A percentile compares a stretch with the other conserved stretches of the same genome.
Evolutionary conservation across 2,797 vertebrate genomes (phyloP).

Genomic region (Crenichthys baileyi): DNA sequence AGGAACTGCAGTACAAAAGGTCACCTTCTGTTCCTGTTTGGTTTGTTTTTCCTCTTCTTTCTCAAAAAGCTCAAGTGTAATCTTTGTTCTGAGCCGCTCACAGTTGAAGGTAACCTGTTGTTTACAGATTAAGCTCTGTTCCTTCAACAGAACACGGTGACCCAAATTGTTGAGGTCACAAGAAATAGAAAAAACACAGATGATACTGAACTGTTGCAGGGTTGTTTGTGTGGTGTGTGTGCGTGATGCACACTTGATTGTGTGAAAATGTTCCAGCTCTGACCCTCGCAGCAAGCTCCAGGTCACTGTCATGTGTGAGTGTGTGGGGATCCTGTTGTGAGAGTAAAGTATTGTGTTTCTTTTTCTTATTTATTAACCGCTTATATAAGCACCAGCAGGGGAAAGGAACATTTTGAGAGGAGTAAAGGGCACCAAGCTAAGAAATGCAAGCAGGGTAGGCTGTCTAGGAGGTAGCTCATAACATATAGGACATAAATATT

Average conservation of each 20-base stretch:
- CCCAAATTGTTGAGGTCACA: slow-evolving; percentile 64
- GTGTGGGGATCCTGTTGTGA: slow-evolving; percentile 60
- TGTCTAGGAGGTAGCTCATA: slow-evolving; percentile 13
- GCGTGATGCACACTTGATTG: slow-evolving; percentile 53
- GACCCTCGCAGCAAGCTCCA: slow-evolving; percentile 34
- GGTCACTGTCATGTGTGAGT: slow-evolving; percentile 60
- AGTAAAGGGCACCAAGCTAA: slow-evolving; percentile 61
- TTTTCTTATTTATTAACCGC: slow-evolving; percentile 74
- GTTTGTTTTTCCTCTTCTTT: slow-evolving; percentile 21
- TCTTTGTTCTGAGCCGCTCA: slow-evolving; percentile 52
- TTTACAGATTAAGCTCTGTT: slow-evolving; percentile 67
- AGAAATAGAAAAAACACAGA: slow-evolving; percentile 22
- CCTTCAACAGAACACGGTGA: slow-evolving; percentile 64
- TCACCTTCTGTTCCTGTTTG: slow-evolving; percentile 26
- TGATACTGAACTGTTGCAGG: slow-evolving; percentile 30
- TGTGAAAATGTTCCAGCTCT: slow-evolving; percentile 55
- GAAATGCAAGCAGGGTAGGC: slow-evolving; percentile 49
- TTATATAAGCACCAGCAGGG: slow-evolving; percentile 75
- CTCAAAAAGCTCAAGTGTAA: slow-evolving; percentile 52
- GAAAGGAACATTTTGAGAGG: slow-evolving; percentile 55
- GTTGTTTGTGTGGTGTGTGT: slow-evolving; percentile 18
- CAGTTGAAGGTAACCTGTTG: slow-evolving; percentile 64
- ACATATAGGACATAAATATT: neutral
- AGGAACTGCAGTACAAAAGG: slow-evolving; percentile 24
- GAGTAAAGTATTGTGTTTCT: slow-evolving; percentile 72